phyloP scores from a whole-genome alignment of 2,797 vertebrate species.

The Muscicapa striata region DNA sequence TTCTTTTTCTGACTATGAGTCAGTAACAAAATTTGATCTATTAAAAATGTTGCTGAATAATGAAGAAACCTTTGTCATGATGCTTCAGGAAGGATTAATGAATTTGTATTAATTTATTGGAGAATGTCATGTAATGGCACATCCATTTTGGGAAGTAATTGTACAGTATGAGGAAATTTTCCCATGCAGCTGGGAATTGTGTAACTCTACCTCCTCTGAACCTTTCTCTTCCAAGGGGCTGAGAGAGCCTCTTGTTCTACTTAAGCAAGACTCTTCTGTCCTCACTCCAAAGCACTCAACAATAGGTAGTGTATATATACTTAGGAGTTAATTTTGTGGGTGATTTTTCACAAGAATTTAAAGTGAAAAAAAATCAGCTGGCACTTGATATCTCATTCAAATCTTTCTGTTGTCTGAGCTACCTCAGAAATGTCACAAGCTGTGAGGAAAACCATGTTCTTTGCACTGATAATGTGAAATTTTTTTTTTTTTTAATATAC shows the following conservation, averaged over 20 bases:
- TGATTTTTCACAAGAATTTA: background rate
- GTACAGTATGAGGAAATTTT: background rate
- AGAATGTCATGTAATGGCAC: background rate
- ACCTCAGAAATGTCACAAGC: background rate
- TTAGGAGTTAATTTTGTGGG: background rate
- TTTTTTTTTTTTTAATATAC: conserved; percentile 3
- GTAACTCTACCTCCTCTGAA: background rate
- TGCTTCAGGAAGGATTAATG: background rate
- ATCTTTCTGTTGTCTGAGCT: background rate
- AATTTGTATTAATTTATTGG: background rate
- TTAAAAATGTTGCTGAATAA: background rate
- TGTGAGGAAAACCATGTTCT: background rate
- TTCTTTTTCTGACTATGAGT: background rate
- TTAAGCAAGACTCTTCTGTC: background rate
- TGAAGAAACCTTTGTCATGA: background rate
- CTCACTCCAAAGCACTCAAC: background rate
- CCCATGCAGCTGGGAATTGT: background rate
- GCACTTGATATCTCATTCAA: background rate
- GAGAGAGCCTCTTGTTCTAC: background rate
- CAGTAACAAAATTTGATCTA: background rate
- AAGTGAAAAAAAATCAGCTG: background rate
- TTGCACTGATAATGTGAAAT: background rate
- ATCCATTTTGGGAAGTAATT: background rate
- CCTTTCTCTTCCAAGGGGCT: background rate
- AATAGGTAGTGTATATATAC: background rate